Percentiles rank a stretch among this genome's conserved stretches.
These are phyloP conservation scores for Cryptotis parvus DNA, from an alignment of 2,113 vertebrate genomes.

Conservation along the genomic window DNA sequence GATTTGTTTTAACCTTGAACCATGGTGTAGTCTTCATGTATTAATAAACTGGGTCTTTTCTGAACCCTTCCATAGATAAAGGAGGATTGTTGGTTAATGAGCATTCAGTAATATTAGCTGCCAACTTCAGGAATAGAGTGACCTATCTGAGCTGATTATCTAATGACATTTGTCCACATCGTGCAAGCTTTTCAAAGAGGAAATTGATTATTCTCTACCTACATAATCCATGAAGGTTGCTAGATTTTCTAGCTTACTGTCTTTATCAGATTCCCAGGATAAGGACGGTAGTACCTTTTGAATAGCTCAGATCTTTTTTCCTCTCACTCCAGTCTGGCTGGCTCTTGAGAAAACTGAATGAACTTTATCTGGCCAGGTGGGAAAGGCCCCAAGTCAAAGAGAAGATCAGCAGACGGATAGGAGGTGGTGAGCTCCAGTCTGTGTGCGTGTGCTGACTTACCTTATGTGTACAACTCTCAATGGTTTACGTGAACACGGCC, in stretches of 20 bases:
- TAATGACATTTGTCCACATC: constrained; percentile 47
- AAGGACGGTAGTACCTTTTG: neutral
- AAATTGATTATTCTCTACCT: constrained; percentile 40
- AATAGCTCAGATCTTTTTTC: neutral
- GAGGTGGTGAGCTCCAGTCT: fast-evolving
- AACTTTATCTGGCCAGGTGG: constrained; percentile 41
- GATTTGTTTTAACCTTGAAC: constrained; percentile 46
- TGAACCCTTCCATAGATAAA: neutral
- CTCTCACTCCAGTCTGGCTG: constrained; percentile 1
- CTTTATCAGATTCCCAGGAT: neutral
- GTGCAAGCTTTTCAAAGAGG: constrained; percentile 27
- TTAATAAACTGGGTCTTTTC: constrained; percentile 5
- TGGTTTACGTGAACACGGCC: neutral
- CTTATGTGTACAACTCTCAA: neutral
- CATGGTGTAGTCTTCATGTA: neutral
- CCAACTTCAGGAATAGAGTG: neutral
- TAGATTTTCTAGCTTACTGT: neutral
- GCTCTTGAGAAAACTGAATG: constrained; percentile 50
- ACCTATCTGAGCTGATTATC: neutral
- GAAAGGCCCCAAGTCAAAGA: constrained; percentile 11
- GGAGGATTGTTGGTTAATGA: neutral
- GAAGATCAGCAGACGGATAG: neutral
- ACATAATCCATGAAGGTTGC: neutral
- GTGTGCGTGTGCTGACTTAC: neutral
- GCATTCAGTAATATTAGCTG: neutral